phyloP scores from a whole-genome alignment of 2,888 invertebrate genomes.

The Steinernema scapterisci region DNA sequence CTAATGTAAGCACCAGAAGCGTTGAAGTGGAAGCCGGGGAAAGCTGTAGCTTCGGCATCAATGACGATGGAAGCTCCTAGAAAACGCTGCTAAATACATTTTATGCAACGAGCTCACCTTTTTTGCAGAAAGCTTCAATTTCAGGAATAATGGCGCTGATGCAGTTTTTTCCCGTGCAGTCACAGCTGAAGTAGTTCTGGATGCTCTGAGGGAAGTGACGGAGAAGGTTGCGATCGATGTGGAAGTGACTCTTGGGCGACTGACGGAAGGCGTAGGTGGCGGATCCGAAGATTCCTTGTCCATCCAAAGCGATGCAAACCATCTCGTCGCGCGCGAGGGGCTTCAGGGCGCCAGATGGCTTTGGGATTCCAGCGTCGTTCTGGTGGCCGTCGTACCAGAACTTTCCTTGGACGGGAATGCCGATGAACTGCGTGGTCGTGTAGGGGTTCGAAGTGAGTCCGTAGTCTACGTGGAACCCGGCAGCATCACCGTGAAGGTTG shows the following conservation, averaged over 20 bases:
- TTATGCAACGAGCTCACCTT: neutral
- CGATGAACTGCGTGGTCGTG: conserved; percentile 3
- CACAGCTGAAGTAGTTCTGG: conserved; percentile 7
- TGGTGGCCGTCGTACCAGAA: conserved; percentile 19
- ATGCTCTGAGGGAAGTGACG: conserved; percentile 18
- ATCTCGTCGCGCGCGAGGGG: conserved; percentile 21
- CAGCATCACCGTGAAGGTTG: neutral
- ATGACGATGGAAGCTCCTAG: neutral
- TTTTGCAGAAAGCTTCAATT: conserved; percentile 8
- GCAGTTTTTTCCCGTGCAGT: neutral
- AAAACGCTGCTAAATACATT: no score
- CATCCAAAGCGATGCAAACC: conserved; percentile 13
- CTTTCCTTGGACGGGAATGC: conserved; percentile 18
- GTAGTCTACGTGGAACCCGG: conserved; percentile 21
- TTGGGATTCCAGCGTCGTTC: neutral
- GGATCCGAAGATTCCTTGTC: conserved; percentile 10
- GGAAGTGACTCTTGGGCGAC: conserved; percentile 23
- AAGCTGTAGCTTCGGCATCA: conserved; percentile 16
- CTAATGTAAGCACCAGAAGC: conserved; percentile 12
- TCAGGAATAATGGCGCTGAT: conserved; percentile 14
- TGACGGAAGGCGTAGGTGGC: conserved; percentile 28
- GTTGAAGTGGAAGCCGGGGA: conserved; percentile 28
- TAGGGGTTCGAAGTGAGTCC: conserved; percentile 9
- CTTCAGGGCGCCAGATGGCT: conserved; percentile 13
- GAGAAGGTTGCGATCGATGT: neutral